phyloP scores from a whole-genome alignment of 92 coral and sea anemone genomes.

The Montipora capitata region DNA sequence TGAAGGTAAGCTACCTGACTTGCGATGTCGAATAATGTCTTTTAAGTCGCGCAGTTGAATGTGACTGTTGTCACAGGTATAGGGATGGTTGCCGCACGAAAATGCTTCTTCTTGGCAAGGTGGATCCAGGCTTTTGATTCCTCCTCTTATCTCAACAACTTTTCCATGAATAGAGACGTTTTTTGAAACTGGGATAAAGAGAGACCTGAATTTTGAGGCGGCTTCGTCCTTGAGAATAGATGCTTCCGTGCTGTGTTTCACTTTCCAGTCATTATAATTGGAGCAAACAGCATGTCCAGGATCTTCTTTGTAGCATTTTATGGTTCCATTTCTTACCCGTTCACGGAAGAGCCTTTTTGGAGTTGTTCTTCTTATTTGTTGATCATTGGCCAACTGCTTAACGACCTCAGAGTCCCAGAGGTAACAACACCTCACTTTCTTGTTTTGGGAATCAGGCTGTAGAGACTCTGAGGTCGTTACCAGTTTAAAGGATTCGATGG shows the following conservation, averaged over 20 bases:
- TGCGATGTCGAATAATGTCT: conserved; percentile 35
- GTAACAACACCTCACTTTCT: conserved; percentile 35
- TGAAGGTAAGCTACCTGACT: conserved; percentile 12
- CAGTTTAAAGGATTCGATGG: conserved; percentile 46
- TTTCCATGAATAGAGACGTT: conserved; percentile 27
- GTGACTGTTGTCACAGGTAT: conserved; percentile 52
- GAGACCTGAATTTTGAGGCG: neutral
- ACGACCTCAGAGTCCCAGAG: conserved; percentile 54
- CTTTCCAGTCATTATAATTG: conserved; percentile 30
- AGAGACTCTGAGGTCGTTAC: conserved; percentile 33
- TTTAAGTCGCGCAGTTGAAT: conserved; percentile 43
- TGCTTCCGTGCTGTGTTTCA: conserved; percentile 24
- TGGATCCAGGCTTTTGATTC: conserved; percentile 58
- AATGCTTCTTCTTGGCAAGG: conserved; percentile 54
- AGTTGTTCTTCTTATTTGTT: conserved; percentile 40
- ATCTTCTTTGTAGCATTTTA: neutral
- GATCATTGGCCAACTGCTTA: neutral
- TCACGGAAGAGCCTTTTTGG: conserved; percentile 3
- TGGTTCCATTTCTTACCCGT: conserved; percentile 15
- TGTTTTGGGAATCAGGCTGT: conserved; percentile 11
- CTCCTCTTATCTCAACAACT: conserved; percentile 9
- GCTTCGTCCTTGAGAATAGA: conserved; percentile 27
- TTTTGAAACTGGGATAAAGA: too few relatives aligned
- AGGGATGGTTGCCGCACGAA: conserved; percentile 47
- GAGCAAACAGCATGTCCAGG: conserved; percentile 43